Percentiles rank a stretch among this genome's conserved stretches.
Conservation (phyloP, 1,140 invertebrate species). For the Scaptodrosophila lebanonensis region DNA sequence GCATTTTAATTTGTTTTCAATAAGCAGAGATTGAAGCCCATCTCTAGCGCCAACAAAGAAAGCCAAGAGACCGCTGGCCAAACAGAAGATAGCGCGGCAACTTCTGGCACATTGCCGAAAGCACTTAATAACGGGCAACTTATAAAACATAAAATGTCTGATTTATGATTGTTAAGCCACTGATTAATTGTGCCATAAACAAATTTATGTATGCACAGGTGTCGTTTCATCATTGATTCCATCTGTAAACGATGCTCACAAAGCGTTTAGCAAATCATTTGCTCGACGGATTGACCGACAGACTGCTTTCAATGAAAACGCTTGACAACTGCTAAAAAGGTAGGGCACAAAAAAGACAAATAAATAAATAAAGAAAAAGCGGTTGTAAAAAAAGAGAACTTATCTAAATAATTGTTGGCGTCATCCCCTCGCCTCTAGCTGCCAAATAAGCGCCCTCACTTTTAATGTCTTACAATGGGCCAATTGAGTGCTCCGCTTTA, state of each 20-base stretch:
- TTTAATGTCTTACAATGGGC: conserved; percentile 41
- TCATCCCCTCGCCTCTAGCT: conserved; percentile 17
- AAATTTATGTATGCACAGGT: too few relatives aligned
- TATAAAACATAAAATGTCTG: conserved; percentile 35
- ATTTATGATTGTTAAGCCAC: conserved; percentile 46
- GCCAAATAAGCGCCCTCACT: conserved; percentile 1
- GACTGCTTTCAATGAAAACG: conserved; percentile 9
- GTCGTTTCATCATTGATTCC: conserved; percentile 7
- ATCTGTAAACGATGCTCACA: conserved; percentile 4
- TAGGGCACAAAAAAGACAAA: conserved; percentile 25
- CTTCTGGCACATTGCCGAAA: too few relatives aligned
- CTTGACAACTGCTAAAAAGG: conserved; percentile 35
- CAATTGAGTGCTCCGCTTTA: conserved; percentile 32
- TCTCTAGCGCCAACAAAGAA: too few relatives aligned
- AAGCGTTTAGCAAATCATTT: conserved; percentile 29
- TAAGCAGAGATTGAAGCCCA: too few relatives aligned
- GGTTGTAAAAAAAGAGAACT: conserved; percentile 27
- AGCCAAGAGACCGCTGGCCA: too few relatives aligned
- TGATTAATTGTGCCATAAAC: conserved; percentile 55
- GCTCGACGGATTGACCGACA: too few relatives aligned
- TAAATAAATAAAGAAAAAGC: conserved; percentile 32
- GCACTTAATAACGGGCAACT: too few relatives aligned
- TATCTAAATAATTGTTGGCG: conserved; percentile 66
- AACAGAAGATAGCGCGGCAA: too few relatives aligned
- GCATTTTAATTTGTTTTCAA: too few relatives aligned